Conservation (phyloP, 2,888 invertebrate species). For the Tachina fera region DNA sequence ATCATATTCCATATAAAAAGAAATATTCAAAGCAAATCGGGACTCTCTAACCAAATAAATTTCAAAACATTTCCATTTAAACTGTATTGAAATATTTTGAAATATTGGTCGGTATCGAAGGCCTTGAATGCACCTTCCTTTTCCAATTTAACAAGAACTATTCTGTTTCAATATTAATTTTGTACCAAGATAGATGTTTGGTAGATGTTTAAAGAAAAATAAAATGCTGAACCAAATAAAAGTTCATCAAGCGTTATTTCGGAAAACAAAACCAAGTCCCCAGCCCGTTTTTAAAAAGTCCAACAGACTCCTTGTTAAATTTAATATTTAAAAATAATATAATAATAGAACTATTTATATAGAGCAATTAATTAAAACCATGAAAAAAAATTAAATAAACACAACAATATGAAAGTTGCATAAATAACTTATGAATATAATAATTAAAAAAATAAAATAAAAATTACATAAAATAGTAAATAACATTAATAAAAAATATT, state of each 20-base stretch:
- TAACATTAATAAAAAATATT: conserved; percentile 69
- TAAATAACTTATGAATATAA: conserved; percentile 54
- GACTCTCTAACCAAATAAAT: not conserved
- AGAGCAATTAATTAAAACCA: conserved; percentile 58
- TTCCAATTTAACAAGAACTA: not conserved
- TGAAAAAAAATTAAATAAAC: conserved; percentile 40
- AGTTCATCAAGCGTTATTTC: conserved; percentile 15
- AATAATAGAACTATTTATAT: conserved; percentile 48
- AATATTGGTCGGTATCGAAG: too few species aligned
- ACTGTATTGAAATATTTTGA: too few species aligned
- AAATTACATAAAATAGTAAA: conserved; percentile 22
- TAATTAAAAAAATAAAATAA: conserved; percentile 59
- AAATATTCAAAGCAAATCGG: not conserved
- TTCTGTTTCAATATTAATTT: not conserved
- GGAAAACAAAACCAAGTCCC: not conserved
- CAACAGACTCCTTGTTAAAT: conserved; percentile 5
- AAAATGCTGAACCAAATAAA: not conserved
- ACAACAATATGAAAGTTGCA: conserved; percentile 64
- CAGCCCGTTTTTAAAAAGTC: conserved; percentile 17
- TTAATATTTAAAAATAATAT: conserved; percentile 16
- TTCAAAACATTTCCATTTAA: too few species aligned
- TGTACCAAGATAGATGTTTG: conserved; percentile 10
- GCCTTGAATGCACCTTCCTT: not conserved
- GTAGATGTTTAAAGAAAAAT: not conserved
- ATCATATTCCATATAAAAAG: not conserved